Evolutionary conservation across 1,140 invertebrate species (phyloP).

Genomic region (Ericerus pela): DNA sequence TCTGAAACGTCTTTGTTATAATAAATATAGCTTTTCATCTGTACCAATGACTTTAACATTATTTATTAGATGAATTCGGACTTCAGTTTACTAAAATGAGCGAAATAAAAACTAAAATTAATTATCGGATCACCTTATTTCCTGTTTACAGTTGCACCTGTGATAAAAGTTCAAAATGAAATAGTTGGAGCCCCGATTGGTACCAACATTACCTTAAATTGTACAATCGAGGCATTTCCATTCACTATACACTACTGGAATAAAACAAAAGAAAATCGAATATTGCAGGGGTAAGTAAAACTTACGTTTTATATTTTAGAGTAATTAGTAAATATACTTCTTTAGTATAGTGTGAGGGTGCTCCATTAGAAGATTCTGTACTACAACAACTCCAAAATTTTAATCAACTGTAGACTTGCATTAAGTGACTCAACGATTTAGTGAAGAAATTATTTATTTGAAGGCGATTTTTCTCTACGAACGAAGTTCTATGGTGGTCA

Average conservation of each 20-base stretch:
- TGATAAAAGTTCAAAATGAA: conserved; percentile 77
- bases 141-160: conserved; percentile 57
- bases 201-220: conserved; percentile 74
- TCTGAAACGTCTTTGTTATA: no score
- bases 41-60: no score
- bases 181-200: conserved; percentile 70
- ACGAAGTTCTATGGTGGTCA: no score
- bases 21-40: no score
- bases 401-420: no score
- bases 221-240: conserved; percentile 75
- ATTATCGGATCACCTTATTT: conserved; percentile 35
- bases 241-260: conserved; percentile 81
- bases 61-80: no score
- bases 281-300: conserved; percentile 16
- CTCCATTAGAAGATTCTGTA: neutral
- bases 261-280: conserved; percentile 26
- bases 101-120: no score
- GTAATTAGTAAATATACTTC: neutral
- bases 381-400: no score
- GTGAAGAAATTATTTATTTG: no score
- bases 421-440: no score
- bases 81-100: no score
- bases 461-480: no score
- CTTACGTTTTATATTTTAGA: neutral
- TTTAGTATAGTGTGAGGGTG: neutral